Conservation (phyloP, 2,797 vertebrate species). For the Darevskia mixta region DNA sequence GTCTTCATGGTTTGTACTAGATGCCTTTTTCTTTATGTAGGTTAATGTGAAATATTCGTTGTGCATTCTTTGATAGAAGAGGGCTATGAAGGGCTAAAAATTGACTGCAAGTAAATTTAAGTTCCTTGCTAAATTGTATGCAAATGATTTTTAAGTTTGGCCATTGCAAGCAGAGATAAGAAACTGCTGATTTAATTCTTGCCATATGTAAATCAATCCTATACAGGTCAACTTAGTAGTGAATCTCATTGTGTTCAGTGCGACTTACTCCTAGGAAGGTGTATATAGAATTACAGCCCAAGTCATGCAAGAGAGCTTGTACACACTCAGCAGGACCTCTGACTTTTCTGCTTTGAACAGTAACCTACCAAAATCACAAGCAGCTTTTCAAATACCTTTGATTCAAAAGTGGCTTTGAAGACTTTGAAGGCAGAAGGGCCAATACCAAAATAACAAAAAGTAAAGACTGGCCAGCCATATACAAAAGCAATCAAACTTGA, state of each 20-base stretch:
- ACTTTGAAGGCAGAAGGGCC: neutral
- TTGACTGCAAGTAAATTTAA: neutral
- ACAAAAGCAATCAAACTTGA: neutral
- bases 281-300: neutral
- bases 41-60: neutral
- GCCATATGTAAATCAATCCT: neutral
- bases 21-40: neutral
- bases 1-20: neutral
- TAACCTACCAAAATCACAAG: neutral
- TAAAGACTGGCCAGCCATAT: neutral
- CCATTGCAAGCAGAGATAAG: neutral
- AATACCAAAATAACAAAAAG: neutral
- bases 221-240: neutral
- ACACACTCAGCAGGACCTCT: neutral
- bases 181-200: neutral
- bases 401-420: neutral
- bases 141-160: neutral
- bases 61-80: constrained; percentile 5
- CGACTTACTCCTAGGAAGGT: neutral
- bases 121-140: neutral
- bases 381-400: neutral
- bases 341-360: neutral
- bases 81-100: neutral
- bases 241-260: neutral
- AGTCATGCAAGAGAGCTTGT: neutral